Evolutionary conservation across 1,140 invertebrate genomes (phyloP), one percentile per base, ranked within the genome.

Genomic region (Hyles vespertilio): DNA sequence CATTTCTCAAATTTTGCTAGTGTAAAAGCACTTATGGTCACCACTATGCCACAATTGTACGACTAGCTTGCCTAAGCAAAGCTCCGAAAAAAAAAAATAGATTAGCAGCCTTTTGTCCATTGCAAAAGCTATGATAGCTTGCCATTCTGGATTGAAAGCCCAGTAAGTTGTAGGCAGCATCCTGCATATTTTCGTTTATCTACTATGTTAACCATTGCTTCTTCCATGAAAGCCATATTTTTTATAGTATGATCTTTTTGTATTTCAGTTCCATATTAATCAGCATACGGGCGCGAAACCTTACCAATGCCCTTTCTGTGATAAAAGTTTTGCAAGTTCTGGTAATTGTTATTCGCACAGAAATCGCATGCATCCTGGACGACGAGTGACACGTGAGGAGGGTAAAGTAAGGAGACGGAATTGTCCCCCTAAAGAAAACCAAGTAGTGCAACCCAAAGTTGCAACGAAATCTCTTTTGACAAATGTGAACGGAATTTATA

Each of bases 281-380:
- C 93, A 94, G 71, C 95, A 97, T 77, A 96, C 94, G 12, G 95
- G 95, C 47, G 94, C 93, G 12, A 91, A 94, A 62, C 95, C 95
- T 5, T 96, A 96, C 84, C 92, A 94, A 76, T 96, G 96, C 89
- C 92, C 93, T 22, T 95, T 95, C 76, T 96, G 95, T 89, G 92
- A 94, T 2, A 93, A 94, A 73, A 91, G 94, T 10, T 97, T 97
- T 79, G 93, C 93, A 8, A 94, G 93, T 79, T 94, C 93, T n/a
- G 93, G 93, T 9, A 95, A 95, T 69, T 94, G 93, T 73, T 94
- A 94, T 71, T 94, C 93, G 2, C 94, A 95, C 74, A 90, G 93
- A 58, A 94, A 92, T 79, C 85, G 93, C 56, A 94, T 95, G 93
- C 94, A 95, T 79, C 92, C 93, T 4, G 74, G 77, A 3, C 57